phyloP scores from a whole-genome alignment of 1,140 invertebrate species.

The Macrobrachium rosenbergii region DNA sequence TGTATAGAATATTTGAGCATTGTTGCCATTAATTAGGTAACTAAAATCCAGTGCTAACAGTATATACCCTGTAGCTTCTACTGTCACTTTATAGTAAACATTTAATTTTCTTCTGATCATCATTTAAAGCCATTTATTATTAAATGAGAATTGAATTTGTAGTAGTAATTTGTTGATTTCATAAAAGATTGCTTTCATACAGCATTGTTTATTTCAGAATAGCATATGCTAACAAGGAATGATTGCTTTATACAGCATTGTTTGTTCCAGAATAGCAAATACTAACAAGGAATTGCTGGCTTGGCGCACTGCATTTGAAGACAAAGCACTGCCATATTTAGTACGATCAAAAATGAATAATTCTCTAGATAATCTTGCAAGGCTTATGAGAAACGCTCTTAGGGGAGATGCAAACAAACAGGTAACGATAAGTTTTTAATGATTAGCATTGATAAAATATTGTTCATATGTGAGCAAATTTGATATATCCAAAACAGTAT shows the following conservation, averaged over 20 bases:
- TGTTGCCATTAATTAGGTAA: no score
- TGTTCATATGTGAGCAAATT: background rate
- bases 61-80: no score
- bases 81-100: no score
- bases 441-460: background rate
- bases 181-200: background rate
- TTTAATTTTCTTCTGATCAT: no score
- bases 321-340: background rate
- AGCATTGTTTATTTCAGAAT: no score
- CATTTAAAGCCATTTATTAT: no score
- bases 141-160: no score
- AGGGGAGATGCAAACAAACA: constrained; percentile 38
- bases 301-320: background rate
- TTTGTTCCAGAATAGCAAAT: constrained; percentile 12
- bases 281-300: background rate
- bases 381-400: background rate
- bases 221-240: background rate
- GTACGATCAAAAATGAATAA: background rate
- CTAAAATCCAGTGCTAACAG: no score
- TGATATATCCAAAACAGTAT: background rate
- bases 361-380: background rate
- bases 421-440: constrained; percentile 3
- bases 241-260: background rate
- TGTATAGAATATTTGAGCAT: no score
- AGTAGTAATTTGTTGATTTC: background rate